These are phyloP conservation scores for Drosophila seguyi DNA, from an alignment of 1,140 invertebrate species.

Conservation along the genomic window DNA sequence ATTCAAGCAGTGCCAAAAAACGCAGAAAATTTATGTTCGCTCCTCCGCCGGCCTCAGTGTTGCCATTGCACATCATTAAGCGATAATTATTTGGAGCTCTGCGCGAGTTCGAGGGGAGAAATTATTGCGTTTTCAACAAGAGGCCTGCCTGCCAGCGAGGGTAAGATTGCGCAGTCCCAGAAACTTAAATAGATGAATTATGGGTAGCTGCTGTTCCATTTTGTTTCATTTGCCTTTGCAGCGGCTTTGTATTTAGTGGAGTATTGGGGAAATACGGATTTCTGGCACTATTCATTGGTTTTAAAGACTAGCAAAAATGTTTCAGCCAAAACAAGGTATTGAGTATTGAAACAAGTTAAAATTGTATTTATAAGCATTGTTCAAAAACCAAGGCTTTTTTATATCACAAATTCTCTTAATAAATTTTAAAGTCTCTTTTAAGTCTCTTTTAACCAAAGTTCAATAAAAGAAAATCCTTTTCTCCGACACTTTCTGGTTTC, in stretches of 20 bases:
- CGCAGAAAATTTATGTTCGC: constrained; percentile 63
- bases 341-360: not conserved
- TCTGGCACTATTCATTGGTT: not conserved
- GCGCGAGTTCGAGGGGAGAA: constrained; percentile 25
- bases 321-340: not conserved
- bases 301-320: not conserved
- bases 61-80: constrained; percentile 76
- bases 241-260: not conserved
- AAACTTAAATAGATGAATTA: constrained; percentile 37
- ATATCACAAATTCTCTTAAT: no score
- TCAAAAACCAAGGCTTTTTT: not conserved
- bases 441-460: not conserved
- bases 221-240: not conserved
- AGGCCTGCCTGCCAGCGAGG: constrained; percentile 23
- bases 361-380: not conserved
- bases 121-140: constrained; percentile 46
- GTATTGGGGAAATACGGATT: no score
- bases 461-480: not conserved
- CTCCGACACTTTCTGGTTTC: not conserved
- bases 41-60: constrained; percentile 13
- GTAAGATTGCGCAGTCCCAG: constrained; percentile 15
- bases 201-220: not conserved
- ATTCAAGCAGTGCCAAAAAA: constrained; percentile 46
- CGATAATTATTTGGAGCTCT: constrained; percentile 71
- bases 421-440: not conserved